Evolutionary conservation across 2,888 invertebrate genomes (phyloP).

Genomic region (Pollenia labialis): DNA sequence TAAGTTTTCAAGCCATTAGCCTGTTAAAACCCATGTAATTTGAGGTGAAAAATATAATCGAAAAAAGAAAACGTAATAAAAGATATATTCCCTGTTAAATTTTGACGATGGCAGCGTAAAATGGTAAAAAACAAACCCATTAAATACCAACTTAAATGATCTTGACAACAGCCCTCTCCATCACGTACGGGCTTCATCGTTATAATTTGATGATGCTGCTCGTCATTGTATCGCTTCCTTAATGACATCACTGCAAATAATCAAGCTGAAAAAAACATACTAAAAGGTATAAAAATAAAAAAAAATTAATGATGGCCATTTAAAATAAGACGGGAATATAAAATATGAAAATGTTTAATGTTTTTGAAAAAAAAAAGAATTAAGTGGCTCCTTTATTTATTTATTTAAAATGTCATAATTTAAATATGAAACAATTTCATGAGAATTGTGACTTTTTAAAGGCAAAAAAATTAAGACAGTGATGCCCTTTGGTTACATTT

Average conservation of each 20-base stretch:
- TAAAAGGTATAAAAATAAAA: conserved; percentile 25
- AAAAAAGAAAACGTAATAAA: conserved; percentile 9
- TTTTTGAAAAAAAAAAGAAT: conserved; percentile 5
- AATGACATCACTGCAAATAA: conserved; percentile 39
- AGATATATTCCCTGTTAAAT: conserved; percentile 36
- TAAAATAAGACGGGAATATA: conserved; percentile 57
- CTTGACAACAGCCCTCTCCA: conserved; percentile 47
- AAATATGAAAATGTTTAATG: conserved; percentile 32
- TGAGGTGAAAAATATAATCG: not conserved
- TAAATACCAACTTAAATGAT: conserved; percentile 49
- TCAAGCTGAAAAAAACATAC: not conserved
- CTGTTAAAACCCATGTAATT: conserved; percentile 31
- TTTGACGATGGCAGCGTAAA: conserved; percentile 8
- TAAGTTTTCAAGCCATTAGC: conserved; percentile 45
- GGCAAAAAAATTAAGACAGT: not conserved
- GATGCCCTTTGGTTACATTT: not conserved
- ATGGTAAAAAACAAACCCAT: conserved; percentile 45
- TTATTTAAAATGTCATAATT: conserved; percentile 54
- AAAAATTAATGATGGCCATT: conserved; percentile 55
- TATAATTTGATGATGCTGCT: not conserved
- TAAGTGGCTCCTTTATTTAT: conserved; percentile 39
- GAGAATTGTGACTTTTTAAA: not conserved
- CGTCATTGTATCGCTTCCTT: conserved; percentile 14
- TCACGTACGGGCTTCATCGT: conserved; percentile 25
- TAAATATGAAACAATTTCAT: conserved; percentile 15